Conservation (phyloP, 2,113 vertebrate genomes). For the Tretioscincus oriximinensis region DNA sequence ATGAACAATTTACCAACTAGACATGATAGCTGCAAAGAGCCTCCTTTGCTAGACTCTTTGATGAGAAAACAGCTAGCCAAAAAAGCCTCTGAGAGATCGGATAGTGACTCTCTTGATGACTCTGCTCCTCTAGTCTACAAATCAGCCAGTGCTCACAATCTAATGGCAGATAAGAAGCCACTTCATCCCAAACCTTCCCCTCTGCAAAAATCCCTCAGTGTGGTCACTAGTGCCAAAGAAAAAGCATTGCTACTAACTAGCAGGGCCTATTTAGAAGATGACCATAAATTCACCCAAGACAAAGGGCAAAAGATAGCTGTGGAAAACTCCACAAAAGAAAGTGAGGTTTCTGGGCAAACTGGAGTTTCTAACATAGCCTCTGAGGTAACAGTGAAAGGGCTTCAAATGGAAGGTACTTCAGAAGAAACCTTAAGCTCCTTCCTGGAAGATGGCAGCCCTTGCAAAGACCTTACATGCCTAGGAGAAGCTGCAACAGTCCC, state of each 20-base stretch:
- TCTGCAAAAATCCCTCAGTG: conserved; percentile 83
- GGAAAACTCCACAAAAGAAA: not conserved
- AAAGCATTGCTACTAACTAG: conserved; percentile 67
- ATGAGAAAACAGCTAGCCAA: conserved; percentile 60
- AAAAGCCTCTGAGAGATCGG: conserved; percentile 62
- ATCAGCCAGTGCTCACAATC: conserved; percentile 89
- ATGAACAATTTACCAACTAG: conserved; percentile 28
- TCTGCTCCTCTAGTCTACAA: conserved; percentile 79
- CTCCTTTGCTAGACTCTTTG: conserved; percentile 64
- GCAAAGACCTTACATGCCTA: conserved; percentile 65
- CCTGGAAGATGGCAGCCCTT: conserved; percentile 61
- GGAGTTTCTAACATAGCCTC: conserved; percentile 50
- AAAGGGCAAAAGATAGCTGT: conserved; percentile 40
- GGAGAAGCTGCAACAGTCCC: conserved; percentile 62
- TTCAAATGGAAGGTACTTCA: not conserved
- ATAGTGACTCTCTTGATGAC: conserved; percentile 76
- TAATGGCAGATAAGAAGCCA: conserved; percentile 74
- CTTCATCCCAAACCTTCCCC: conserved; percentile 67
- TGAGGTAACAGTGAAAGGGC: conserved; percentile 6
- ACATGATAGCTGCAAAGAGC: conserved; percentile 50
- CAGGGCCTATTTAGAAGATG: conserved; percentile 57
- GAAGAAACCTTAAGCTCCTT: conserved; percentile 54
- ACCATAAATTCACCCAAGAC: conserved; percentile 32
- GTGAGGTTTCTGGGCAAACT: not conserved
- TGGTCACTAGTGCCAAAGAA: conserved; percentile 54